Evolutionary conservation across 2,113 vertebrate species (phyloP).

Genomic region (Delphinapterus leucas): DNA sequence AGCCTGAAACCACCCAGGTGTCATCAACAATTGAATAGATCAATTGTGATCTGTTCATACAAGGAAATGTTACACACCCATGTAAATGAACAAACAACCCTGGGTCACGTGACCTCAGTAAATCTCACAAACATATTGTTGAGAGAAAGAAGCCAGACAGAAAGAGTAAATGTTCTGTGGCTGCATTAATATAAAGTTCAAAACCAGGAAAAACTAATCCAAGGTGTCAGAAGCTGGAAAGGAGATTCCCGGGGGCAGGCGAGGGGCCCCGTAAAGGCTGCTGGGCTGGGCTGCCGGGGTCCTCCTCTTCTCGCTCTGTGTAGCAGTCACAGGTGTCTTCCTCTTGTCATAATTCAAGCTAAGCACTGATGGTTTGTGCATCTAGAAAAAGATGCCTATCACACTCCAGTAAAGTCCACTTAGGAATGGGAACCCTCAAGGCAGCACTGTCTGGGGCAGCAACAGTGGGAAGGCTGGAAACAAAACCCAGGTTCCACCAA

Average conservation of each 20-base stretch:
- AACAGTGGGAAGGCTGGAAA: not conserved
- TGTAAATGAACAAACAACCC: rapidly evolving
- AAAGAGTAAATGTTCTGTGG: not conserved
- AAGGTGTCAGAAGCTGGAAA: not conserved
- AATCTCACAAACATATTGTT: rapidly evolving
- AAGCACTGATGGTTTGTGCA: rapidly evolving
- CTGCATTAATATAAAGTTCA: not conserved
- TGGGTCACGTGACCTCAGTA: rapidly evolving
- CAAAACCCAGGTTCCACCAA: not conserved
- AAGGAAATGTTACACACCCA: rapidly evolving
- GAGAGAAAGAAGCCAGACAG: not conserved
- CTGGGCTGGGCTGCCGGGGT: too few relatives aligned
- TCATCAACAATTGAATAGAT: rapidly evolving
- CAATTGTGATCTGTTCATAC: rapidly evolving
- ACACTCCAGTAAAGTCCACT: rapidly evolving
- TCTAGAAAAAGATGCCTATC: too few relatives aligned
- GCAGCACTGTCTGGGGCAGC: rapidly evolving
- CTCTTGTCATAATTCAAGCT: not conserved
- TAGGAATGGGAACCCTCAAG: rapidly evolving
- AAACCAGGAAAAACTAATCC: not conserved
- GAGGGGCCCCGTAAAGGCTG: not conserved
- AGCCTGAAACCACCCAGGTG: not conserved
- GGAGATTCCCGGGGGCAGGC: rapidly evolving
- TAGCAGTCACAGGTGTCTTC: not conserved
- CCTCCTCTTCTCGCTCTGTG: not conserved